phyloP scores from a whole-genome alignment of 2,797 vertebrate genomes.

The Myiothlypis coronata region DNA sequence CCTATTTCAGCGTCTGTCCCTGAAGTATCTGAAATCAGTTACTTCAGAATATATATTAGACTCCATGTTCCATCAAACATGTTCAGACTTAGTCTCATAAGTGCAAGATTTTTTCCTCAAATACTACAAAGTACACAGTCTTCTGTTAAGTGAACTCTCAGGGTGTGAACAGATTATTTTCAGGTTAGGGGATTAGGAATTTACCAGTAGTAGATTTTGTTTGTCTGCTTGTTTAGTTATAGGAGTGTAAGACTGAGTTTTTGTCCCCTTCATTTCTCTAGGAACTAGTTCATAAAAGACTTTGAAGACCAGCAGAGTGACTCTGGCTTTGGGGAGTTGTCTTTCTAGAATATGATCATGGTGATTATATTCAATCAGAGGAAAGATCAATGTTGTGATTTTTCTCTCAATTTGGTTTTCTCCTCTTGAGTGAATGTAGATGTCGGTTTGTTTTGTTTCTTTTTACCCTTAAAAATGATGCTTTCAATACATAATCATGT shows the following conservation, averaged over 20 bases:
- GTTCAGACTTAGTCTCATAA: neutral
- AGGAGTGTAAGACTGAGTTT: neutral
- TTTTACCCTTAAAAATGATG: neutral
- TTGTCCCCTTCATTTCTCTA: neutral
- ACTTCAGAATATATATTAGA: neutral
- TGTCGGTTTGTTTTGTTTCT: neutral
- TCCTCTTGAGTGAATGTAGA: fast-evolving
- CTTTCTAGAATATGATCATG: fast-evolving
- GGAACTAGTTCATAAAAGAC: neutral
- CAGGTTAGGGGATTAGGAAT: neutral
- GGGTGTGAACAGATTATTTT: neutral
- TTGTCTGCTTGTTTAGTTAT: neutral
- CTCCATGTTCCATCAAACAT: neutral
- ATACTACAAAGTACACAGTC: neutral
- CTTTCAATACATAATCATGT: neutral
- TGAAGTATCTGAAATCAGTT: neutral
- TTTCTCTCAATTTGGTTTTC: neutral
- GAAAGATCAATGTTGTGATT: neutral
- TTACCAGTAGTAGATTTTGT: neutral
- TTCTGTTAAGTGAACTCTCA: neutral
- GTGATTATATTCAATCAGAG: neutral
- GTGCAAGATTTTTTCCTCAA: neutral
- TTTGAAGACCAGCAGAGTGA: neutral
- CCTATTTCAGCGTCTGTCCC: neutral
- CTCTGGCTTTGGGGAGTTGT: fast-evolving